A percentile compares a stretch with the other conserved stretches of the same genome.
Conservation (phyloP, 2,888 invertebrate genomes). For the Sisyra nigra region DNA sequence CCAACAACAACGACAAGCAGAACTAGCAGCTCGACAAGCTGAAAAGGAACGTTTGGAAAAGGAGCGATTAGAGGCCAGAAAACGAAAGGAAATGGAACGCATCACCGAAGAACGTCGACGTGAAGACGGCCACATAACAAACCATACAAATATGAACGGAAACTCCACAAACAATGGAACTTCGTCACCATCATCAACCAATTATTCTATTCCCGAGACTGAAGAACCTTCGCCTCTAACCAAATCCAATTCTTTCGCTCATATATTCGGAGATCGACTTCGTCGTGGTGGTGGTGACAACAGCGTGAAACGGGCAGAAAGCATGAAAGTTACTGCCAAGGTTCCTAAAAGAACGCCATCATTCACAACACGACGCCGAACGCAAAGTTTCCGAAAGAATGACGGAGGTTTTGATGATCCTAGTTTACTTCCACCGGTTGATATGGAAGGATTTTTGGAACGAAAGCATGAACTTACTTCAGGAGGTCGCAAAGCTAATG, state of each 20-base stretch:
- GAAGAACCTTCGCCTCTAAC: constrained; percentile 28
- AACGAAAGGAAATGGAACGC: constrained; percentile 75
- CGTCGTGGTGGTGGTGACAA: constrained; percentile 37
- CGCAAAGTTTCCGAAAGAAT: constrained; percentile 61
- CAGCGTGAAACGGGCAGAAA: constrained; percentile 69
- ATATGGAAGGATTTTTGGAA: constrained; percentile 80
- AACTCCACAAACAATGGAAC: constrained; percentile 16
- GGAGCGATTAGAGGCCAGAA: constrained; percentile 68
- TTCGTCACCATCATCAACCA: constrained; percentile 12
- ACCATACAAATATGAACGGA: constrained; percentile 28
- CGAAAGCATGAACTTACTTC: constrained; percentile 88
- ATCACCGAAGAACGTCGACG: constrained; percentile 72
- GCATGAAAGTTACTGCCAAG: constrained; percentile 72
- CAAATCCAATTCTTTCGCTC: constrained; percentile 40
- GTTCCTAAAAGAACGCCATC: constrained; percentile 84
- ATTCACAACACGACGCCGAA: constrained; percentile 81
- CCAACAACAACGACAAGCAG: constrained; percentile 59
- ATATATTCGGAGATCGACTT: constrained; percentile 46
- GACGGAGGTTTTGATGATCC: constrained; percentile 29
- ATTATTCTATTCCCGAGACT: constrained; percentile 5
- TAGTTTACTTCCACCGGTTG: constrained; percentile 65
- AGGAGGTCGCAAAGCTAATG: constrained; percentile 87
- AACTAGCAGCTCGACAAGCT: constrained; percentile 56
- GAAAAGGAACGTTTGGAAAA: constrained; percentile 70
- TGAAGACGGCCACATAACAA: constrained; percentile 49